Conservation (phyloP, 2,113 vertebrate species). For the Gadus chalcogrammus region DNA sequence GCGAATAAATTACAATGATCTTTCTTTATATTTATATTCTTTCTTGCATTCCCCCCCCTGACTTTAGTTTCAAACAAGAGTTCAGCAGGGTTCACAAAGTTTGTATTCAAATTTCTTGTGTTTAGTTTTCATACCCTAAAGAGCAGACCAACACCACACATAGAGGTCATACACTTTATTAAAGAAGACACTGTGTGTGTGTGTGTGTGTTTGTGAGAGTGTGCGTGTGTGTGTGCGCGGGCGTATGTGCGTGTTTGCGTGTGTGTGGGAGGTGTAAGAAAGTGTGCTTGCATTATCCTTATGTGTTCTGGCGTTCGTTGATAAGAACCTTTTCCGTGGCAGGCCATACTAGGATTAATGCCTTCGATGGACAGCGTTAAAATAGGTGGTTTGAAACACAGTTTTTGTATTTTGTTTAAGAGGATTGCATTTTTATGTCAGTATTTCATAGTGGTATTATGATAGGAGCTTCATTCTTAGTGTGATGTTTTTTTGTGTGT, state of each 20-base stretch:
- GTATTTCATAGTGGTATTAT: not conserved
- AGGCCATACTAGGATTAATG: slow-evolving; percentile 25
- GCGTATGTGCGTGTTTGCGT: not conserved
- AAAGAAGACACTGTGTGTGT: not conserved
- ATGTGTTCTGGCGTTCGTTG: not conserved
- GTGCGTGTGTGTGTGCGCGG: not conserved
- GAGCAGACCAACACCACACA: not conserved
- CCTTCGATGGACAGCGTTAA: slow-evolving; percentile 14
- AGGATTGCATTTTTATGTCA: not conserved
- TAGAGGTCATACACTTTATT: no score
- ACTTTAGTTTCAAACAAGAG: not conserved
- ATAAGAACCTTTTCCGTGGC: not conserved
- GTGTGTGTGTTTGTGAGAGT: not conserved
- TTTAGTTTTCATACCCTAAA: not conserved
- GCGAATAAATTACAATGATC: not conserved
- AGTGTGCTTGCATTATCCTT: not conserved
- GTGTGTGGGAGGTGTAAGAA: not conserved
- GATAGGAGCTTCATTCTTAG: not conserved
- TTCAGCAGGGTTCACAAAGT: not conserved
- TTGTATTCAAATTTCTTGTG: not conserved
- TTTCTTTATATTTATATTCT: not conserved
- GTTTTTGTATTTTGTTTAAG: not conserved
- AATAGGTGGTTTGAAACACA: slow-evolving; percentile 8
- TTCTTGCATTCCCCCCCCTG: not conserved
- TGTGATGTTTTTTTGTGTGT: not conserved